Evolutionary conservation across 2,888 invertebrate genomes (phyloP).

Genomic region (Amaurobius ferox): DNA sequence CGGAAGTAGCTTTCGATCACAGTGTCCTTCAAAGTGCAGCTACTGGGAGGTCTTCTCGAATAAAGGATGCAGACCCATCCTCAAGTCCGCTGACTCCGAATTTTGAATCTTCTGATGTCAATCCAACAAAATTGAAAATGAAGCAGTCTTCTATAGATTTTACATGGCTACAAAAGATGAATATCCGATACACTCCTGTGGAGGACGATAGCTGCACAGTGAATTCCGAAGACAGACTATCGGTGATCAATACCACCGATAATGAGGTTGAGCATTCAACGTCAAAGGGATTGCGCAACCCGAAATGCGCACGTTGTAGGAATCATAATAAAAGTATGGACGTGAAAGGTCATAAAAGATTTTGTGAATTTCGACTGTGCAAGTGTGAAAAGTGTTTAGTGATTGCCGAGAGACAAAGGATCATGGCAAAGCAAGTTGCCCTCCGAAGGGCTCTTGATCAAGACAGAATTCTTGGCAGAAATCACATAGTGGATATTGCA

Average conservation of each 20-base stretch:
- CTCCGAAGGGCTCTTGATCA: background rate
- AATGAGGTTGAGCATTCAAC: background rate
- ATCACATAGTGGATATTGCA: background rate
- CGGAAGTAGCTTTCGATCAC: background rate
- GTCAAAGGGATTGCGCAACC: conserved; percentile 27
- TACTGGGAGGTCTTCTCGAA: background rate
- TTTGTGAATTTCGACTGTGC: conserved; percentile 18
- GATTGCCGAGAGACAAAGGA: conserved; percentile 5
- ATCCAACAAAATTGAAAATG: background rate
- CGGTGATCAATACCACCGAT: background rate
- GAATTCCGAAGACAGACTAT: background rate
- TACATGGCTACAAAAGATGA: conserved; percentile 56
- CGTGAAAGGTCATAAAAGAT: conserved; percentile 62
- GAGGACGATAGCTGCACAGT: background rate
- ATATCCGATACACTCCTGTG: conserved; percentile 40
- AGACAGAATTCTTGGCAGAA: background rate
- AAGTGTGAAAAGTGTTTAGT: conserved; percentile 7
- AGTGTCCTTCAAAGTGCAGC: background rate
- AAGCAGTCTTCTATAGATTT: conserved; percentile 12
- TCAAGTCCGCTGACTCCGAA: background rate
- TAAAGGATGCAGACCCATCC: background rate
- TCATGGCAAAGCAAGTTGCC: conserved; percentile 8
- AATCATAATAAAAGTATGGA: conserved; percentile 58
- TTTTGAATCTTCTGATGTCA: background rate
- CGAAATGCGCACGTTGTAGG: conserved; percentile 64